These are phyloP conservation scores for Troides oblongomaculatus DNA, from an alignment of 2,888 invertebrate species.

Conservation along the genomic window DNA sequence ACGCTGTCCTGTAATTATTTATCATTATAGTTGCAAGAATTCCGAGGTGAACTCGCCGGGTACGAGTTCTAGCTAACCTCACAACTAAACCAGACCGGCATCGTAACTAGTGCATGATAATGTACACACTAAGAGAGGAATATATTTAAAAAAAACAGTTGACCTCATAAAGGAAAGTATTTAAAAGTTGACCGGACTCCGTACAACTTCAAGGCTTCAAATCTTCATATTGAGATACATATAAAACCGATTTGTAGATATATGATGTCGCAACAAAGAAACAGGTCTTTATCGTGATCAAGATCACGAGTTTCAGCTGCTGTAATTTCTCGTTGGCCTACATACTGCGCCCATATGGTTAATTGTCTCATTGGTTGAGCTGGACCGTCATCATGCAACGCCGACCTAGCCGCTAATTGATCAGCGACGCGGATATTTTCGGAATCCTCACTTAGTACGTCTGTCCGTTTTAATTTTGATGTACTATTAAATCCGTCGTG, in stretches of 20 bases:
- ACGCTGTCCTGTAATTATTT: constrained; percentile 19
- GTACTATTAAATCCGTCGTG: too few relatives aligned
- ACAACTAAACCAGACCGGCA: constrained; percentile 13
- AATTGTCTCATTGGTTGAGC: constrained; percentile 61
- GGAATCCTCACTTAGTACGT: constrained; percentile 1
- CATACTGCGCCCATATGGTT: constrained; percentile 51
- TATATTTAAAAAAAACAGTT: neutral
- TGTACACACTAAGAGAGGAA: constrained; percentile 1
- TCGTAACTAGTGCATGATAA: constrained; percentile 14
- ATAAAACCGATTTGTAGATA: too few relatives aligned
- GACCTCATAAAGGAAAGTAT: neutral
- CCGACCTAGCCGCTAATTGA: constrained; percentile 56
- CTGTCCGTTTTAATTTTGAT: too few relatives aligned
- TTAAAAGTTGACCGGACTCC: too few relatives aligned
- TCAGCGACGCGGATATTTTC: constrained; percentile 30
- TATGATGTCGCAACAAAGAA: neutral
- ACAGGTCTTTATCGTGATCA: constrained; percentile 27
- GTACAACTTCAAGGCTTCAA: too few relatives aligned
- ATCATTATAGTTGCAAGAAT: constrained; percentile 34
- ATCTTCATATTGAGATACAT: too few relatives aligned
- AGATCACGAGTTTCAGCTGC: constrained; percentile 38
- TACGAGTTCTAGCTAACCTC: constrained; percentile 25
- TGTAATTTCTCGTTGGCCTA: constrained; percentile 60
- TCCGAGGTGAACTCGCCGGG: constrained; percentile 36
- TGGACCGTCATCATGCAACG: constrained; percentile 47